Percentiles rank a stretch among this genome's conserved stretches.
Evolutionary conservation across 2,113 vertebrate genomes (phyloP).

Genomic region (Pyxicephalus adspersus): DNA sequence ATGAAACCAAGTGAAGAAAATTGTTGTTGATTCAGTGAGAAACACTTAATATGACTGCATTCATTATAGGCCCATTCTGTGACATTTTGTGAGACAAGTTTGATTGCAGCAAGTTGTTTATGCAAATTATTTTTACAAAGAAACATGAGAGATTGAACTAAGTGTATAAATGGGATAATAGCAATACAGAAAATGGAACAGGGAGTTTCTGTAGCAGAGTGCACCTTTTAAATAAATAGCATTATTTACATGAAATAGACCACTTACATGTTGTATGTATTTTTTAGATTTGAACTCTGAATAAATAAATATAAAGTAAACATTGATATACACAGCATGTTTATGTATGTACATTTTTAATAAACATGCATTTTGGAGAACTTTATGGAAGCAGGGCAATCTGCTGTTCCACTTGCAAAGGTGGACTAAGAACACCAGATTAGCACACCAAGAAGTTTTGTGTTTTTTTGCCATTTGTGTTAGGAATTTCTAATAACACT

Average conservation of each 20-base stretch:
- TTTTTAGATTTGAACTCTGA: background rate
- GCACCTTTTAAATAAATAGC: slow-evolving; percentile 13
- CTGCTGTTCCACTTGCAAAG: no score
- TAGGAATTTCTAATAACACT: no score
- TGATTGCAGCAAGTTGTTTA: slow-evolving; percentile 52
- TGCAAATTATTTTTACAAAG: slow-evolving; percentile 45
- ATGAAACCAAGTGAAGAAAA: slow-evolving; percentile 35
- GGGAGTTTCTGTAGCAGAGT: background rate
- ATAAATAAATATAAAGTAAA: background rate
- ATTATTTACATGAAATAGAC: background rate
- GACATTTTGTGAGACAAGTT: slow-evolving; percentile 27
- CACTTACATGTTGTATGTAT: slow-evolving; percentile 3
- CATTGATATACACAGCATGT: no score
- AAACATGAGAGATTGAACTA: background rate
- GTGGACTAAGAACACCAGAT: no score
- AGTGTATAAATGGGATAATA: background rate
- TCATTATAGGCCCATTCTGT: slow-evolving; percentile 52
- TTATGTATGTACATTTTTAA: no score
- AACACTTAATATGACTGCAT: slow-evolving; percentile 43
- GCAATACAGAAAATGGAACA: slow-evolving; percentile 5
- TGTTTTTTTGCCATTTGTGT: no score
- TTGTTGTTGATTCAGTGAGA: slow-evolving; percentile 30
- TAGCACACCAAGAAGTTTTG: no score
- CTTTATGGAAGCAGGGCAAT: no score
- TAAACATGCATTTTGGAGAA: no score